These are phyloP conservation scores for Lagopus leucura DNA, from an alignment of 2,113 vertebrate species.

Conservation along the genomic window DNA sequence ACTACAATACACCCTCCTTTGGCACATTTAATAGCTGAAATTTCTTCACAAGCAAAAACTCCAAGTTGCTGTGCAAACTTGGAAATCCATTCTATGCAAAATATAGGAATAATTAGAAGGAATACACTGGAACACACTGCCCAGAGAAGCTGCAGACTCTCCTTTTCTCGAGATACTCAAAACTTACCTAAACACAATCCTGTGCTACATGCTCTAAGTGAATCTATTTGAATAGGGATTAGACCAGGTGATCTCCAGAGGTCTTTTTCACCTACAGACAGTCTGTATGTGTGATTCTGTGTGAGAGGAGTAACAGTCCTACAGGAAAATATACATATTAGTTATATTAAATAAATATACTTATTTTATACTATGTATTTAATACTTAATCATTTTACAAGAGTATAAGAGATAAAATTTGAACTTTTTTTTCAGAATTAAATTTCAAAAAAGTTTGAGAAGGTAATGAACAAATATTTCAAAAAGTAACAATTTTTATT, in stretches of 20 bases:
- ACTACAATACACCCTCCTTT: not conserved
- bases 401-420: not conserved
- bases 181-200: not conserved
- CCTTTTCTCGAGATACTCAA: not conserved
- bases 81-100: not conserved
- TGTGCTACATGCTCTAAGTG: not conserved
- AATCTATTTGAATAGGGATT: too few species aligned
- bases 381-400: not conserved
- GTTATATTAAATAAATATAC: too few species aligned
- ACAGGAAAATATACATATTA: rapidly evolving
- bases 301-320: rapidly evolving
- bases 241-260: not conserved
- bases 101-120: not conserved
- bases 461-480: not conserved
- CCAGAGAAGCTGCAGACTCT: not conserved
- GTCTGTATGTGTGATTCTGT: not conserved
- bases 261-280: not conserved
- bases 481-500: not conserved
- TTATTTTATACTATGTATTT: too few species aligned
- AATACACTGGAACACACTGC: not conserved
- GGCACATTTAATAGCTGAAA: not conserved
- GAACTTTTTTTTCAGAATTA: not conserved
- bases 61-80: not conserved
- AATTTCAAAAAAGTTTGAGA: not conserved
- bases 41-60: not conserved